A percentile compares a stretch with the other conserved stretches of the same genome.
Conservation (phyloP, 2,113 vertebrate species). For the Craseonycteris thonglongyai region DNA sequence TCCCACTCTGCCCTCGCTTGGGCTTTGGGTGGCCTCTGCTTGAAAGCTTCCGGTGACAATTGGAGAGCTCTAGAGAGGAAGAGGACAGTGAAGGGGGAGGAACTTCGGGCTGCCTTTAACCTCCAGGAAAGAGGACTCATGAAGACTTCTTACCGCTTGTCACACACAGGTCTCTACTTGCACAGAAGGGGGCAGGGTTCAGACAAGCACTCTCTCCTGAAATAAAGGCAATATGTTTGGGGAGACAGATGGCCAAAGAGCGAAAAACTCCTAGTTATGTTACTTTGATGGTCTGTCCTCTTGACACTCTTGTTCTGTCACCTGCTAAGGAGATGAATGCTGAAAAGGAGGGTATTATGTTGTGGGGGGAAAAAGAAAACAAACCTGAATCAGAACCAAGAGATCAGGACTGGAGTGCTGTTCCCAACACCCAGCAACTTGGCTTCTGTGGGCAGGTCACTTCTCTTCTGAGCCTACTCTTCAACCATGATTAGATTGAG, state of each 20-base stretch:
- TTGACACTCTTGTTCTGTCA: neutral
- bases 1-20: accelerated
- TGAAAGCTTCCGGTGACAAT: neutral
- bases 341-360: neutral
- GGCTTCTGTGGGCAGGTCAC: neutral
- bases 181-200: neutral
- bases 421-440: too few relatives aligned
- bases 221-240: neutral
- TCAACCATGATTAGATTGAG: neutral
- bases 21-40: neutral
- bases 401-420: too few relatives aligned
- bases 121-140: neutral
- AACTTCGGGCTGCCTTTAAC: neutral
- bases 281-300: accelerated
- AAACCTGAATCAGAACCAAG: neutral
- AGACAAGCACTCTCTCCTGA: neutral
- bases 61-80: neutral
- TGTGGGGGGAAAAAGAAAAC: neutral
- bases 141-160: neutral
- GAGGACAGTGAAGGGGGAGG: accelerated
- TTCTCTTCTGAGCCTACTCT: neutral
- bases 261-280: accelerated
- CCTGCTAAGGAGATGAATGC: neutral
- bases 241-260: accelerated
- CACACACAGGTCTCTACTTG: neutral